Conservation (phyloP, 1,140 invertebrate species). For the Marisa cornuarietis region DNA sequence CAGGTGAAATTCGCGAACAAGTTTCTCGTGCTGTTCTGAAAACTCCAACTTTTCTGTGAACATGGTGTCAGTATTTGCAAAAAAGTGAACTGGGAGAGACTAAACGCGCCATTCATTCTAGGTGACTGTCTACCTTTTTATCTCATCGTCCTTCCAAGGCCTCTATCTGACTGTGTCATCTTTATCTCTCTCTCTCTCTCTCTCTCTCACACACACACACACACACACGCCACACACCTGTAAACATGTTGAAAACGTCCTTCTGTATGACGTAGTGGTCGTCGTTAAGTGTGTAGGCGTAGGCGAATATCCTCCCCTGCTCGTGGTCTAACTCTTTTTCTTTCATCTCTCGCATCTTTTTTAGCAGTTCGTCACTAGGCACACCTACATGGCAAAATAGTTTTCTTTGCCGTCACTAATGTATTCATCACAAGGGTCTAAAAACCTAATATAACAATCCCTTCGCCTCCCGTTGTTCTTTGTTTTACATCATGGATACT, state of each 20-base stretch:
- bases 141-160: too few relatives aligned
- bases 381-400: constrained; percentile 36
- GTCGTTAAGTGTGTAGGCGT: constrained; percentile 53
- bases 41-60: constrained; percentile 53
- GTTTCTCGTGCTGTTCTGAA: constrained; percentile 50
- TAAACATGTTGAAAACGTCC: constrained; percentile 54
- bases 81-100: background rate
- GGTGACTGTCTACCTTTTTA: too few relatives aligned
- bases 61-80: background rate
- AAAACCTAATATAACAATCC: too few relatives aligned
- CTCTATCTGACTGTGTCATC: too few relatives aligned
- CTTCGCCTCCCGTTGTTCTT: too few relatives aligned
- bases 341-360: constrained; percentile 45
- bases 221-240: constrained; percentile 37
- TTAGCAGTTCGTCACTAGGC: constrained; percentile 40
- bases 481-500: too few relatives aligned
- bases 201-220: background rate
- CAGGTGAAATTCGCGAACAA: constrained; percentile 51
- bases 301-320: constrained; percentile 60
- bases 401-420: too few relatives aligned
- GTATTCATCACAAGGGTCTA: too few relatives aligned
- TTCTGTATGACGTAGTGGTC: constrained; percentile 55
- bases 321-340: constrained; percentile 40
- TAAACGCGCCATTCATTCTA: too few relatives aligned
- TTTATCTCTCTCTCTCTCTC: too few relatives aligned